Evolutionary conservation across 2,888 invertebrate genomes (phyloP).

Genomic region (Philopedon plagiatum): DNA sequence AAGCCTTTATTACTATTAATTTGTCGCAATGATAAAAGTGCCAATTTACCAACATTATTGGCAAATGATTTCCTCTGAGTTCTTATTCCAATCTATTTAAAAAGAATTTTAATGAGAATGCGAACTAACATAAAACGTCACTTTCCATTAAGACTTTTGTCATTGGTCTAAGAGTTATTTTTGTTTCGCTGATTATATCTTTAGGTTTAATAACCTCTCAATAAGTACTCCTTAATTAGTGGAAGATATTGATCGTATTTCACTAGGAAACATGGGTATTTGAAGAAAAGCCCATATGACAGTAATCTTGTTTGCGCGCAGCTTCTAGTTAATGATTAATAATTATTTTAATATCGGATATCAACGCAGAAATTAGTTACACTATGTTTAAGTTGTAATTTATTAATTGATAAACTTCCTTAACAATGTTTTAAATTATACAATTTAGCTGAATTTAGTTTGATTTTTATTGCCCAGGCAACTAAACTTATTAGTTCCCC

Average conservation of each 20-base stretch:
- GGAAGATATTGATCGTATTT: conserved; percentile 3
- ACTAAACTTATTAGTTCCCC: too few relatives aligned
- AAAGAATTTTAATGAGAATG: background rate
- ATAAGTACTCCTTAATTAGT: conserved; percentile 13
- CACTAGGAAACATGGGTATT: background rate
- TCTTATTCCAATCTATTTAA: background rate
- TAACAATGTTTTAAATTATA: too few relatives aligned
- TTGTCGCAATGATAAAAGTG: conserved; percentile 1
- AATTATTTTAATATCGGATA: too few relatives aligned
- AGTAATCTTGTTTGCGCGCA: background rate
- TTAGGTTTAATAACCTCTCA: conserved; percentile 2
- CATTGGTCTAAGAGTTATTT: background rate
- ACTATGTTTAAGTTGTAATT: too few relatives aligned
- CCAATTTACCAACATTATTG: conserved; percentile 12
- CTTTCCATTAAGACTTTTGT: conserved; percentile 10
- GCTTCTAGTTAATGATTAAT: background rate
- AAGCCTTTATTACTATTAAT: background rate
- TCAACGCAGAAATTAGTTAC: too few relatives aligned
- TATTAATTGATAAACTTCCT: too few relatives aligned
- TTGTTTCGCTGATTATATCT: conserved; percentile 1
- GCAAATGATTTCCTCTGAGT: conserved; percentile 5
- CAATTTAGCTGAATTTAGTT: too few relatives aligned
- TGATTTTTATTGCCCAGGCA: too few relatives aligned
- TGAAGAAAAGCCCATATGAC: conserved; percentile 1
- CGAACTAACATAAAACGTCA: conserved; percentile 2